Conservation (phyloP, 2,113 vertebrate genomes). For the Tetrax tetrax region DNA sequence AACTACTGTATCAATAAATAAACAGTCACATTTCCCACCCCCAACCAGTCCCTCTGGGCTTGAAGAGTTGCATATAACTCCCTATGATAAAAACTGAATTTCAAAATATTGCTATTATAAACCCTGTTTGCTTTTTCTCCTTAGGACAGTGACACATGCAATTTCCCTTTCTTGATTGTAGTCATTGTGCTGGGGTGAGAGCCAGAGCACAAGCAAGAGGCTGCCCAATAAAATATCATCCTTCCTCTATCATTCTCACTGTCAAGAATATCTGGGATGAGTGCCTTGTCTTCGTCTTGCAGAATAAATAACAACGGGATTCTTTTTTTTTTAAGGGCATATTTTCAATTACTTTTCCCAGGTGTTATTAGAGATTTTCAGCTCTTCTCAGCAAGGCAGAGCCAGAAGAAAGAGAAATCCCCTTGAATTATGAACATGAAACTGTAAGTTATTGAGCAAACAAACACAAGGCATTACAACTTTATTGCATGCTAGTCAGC, state of each 20-base stretch:
- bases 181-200: slow-evolving; percentile 2
- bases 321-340: slow-evolving; percentile 4
- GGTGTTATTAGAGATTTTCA: slow-evolving; percentile 2
- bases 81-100: slow-evolving; percentile 21
- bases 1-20: not conserved
- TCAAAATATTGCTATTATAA: slow-evolving; percentile 24
- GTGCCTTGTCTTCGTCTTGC: not conserved
- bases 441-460: slow-evolving; percentile 27
- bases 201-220: not conserved
- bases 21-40: not conserved
- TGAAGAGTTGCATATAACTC: not conserved
- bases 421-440: not conserved
- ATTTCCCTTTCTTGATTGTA: slow-evolving; percentile 47
- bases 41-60: not conserved
- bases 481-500: slow-evolving; percentile 14
- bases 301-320: slow-evolving; percentile 5
- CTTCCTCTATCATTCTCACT: slow-evolving; percentile 32
- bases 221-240: slow-evolving; percentile 34
- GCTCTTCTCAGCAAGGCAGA: not conserved
- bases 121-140: slow-evolving; percentile 17
- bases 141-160: slow-evolving; percentile 16
- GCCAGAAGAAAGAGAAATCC: not conserved
- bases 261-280: not conserved
- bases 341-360: slow-evolving; percentile 30
- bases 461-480: not conserved